Evolutionary conservation across 92 coral and sea anemone species (phyloP).

Genomic region (Porites cylindrica): DNA sequence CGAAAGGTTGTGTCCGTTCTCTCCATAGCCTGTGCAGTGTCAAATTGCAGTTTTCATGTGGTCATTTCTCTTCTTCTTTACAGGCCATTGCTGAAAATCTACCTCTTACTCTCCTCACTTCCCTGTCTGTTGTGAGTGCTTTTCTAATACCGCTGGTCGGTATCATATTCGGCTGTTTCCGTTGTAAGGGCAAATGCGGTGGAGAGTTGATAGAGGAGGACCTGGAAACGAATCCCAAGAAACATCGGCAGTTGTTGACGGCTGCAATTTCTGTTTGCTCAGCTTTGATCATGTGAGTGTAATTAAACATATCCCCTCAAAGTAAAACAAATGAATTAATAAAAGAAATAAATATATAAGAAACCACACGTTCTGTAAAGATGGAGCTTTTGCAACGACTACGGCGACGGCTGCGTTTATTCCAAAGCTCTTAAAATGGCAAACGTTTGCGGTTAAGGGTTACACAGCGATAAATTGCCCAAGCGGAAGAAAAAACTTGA

Average conservation of each 20-base stretch:
- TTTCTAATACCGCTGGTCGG: slow-evolving; percentile 79
- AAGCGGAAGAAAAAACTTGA: no score
- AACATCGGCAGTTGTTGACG: slow-evolving; percentile 68
- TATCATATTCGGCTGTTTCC: slow-evolving; percentile 75
- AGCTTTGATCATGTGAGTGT: slow-evolving; percentile 80
- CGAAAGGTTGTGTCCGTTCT: no score
- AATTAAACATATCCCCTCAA: neutral
- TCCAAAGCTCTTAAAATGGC: no score
- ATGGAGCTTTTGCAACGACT: no score
- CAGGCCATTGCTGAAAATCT: slow-evolving; percentile 71
- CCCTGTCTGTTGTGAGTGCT: slow-evolving; percentile 68
- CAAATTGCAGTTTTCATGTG: neutral
- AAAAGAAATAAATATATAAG: no score
- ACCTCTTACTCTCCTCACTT: slow-evolving; percentile 70
- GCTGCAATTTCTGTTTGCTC: slow-evolving; percentile 70
- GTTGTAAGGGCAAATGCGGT: slow-evolving; percentile 83
- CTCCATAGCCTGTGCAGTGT: no score
- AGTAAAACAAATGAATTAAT: no score
- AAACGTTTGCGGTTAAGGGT: no score
- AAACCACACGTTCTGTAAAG: no score
- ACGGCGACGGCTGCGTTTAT: no score
- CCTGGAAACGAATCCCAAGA: slow-evolving; percentile 78
- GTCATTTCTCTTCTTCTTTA: neutral
- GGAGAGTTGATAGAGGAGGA: slow-evolving; percentile 83
- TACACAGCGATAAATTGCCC: no score